These are phyloP conservation scores for Coenonympha arcania DNA, from an alignment of 2,888 invertebrate species.

Conservation along the genomic window DNA sequence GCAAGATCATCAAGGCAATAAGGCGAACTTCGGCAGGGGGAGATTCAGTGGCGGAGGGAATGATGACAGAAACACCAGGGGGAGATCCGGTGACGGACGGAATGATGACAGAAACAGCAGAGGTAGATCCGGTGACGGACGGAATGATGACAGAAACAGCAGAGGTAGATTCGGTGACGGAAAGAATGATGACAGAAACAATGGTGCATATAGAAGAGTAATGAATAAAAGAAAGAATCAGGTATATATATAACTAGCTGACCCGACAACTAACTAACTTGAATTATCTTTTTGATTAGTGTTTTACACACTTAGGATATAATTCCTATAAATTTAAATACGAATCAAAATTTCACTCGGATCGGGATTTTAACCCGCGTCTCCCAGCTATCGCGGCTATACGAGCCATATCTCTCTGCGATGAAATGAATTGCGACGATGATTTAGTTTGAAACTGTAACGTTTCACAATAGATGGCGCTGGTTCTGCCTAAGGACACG, in stretches of 20 bases:
- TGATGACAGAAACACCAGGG: constrained; percentile 27
- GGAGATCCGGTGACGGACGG: neutral
- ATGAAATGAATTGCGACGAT: too few relatives aligned
- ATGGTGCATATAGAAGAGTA: constrained; percentile 52
- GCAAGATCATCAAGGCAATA: constrained; percentile 9
- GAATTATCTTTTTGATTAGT: too few relatives aligned
- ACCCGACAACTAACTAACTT: too few relatives aligned
- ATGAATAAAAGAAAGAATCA: constrained; percentile 54
- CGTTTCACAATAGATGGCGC: too few relatives aligned
- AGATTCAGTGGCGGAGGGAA: constrained; percentile 24
- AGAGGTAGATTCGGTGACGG: constrained; percentile 22
- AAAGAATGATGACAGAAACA: constrained; percentile 32
- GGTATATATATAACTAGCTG: constrained; percentile 39
- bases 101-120: neutral
- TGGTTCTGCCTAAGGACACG: too few relatives aligned
- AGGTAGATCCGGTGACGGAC: neutral
- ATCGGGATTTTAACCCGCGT: too few relatives aligned
- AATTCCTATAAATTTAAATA: too few relatives aligned
- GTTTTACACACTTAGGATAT: too few relatives aligned
- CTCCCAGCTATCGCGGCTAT: too few relatives aligned
- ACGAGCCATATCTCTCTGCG: too few relatives aligned
- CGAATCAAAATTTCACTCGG: too few relatives aligned
- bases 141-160: neutral
- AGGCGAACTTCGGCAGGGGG: constrained; percentile 22
- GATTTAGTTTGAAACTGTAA: too few relatives aligned